phyloP scores from a whole-genome alignment of 2,888 invertebrate genomes.

The Xiphydria camelus region DNA sequence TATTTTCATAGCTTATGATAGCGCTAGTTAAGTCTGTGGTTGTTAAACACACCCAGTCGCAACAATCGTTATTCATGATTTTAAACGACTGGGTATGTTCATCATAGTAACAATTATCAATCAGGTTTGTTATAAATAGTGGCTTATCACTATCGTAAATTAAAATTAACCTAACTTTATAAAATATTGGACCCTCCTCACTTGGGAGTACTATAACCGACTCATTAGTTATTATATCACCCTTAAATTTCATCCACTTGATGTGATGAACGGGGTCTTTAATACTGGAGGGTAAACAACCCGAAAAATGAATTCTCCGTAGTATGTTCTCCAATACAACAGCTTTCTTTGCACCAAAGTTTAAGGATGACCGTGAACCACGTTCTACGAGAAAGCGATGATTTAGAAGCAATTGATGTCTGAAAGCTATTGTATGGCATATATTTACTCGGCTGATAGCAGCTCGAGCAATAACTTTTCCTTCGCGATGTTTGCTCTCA shows the following conservation, averaged over 20 bases:
- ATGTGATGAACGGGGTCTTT: not conserved
- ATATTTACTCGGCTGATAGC: conserved; percentile 19
- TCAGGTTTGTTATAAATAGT: not conserved
- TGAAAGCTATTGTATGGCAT: conserved; percentile 17
- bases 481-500: conserved; percentile 21
- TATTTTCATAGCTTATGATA: not conserved
- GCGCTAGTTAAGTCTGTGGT: not conserved
- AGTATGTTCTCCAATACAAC: too few species aligned
- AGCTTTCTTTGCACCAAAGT: too few species aligned
- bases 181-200: conserved; percentile 4
- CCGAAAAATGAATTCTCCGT: too few species aligned
- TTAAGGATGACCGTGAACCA: too few species aligned
- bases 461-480: conserved; percentile 11
- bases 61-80: not conserved
- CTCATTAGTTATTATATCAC: conserved; percentile 1
- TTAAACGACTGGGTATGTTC: conserved; percentile 3
- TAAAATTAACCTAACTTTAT: conserved; percentile 4
- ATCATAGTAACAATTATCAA: not conserved
- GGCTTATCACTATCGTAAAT: not conserved
- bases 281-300: conserved; percentile 4
- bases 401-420: conserved; percentile 16
- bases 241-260: conserved; percentile 1
- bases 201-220: conserved; percentile 1
- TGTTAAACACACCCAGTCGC: not conserved
- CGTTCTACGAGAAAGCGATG: conserved; percentile 15